Evolutionary conservation across 2,888 invertebrate species (phyloP).

Genomic region (Metallyticus violacea): DNA sequence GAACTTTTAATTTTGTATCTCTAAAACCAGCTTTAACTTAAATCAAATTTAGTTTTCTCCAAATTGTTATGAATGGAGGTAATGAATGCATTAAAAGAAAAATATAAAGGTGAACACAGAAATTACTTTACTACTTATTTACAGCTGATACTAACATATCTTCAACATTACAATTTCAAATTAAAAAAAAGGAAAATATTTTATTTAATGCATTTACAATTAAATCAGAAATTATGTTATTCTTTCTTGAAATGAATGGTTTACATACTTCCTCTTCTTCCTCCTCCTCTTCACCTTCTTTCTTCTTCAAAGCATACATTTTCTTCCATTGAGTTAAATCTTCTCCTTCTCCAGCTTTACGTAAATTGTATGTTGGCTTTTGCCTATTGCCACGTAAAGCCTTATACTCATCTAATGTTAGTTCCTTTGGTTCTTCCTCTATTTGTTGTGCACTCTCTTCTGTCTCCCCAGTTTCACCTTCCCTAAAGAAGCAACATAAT

Average conservation of each 20-base stretch:
- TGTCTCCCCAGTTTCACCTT: conserved; percentile 30
- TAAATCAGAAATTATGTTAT: background rate
- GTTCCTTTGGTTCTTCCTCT: conserved; percentile 79
- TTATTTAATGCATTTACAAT: too few relatives aligned
- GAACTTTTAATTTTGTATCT: too few relatives aligned
- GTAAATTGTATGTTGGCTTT: conserved; percentile 85
- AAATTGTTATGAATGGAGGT: too few relatives aligned
- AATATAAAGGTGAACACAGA: too few relatives aligned
- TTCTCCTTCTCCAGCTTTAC: conserved; percentile 93
- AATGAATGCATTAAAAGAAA: too few relatives aligned
- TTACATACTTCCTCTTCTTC: conserved; percentile 42
- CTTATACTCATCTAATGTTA: conserved; percentile 94
- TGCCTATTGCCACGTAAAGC: conserved; percentile 76
- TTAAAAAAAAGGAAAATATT: too few relatives aligned
- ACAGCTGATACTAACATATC: too few relatives aligned
- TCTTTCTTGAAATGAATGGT: background rate
- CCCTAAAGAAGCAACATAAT: too few relatives aligned
- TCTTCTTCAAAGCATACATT: conserved; percentile 75
- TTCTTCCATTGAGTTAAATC: conserved; percentile 91
- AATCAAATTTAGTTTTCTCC: too few relatives aligned
- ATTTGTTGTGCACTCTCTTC: conserved; percentile 47
- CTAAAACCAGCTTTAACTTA: too few relatives aligned
- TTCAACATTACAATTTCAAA: too few relatives aligned
- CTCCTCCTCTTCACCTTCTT: conserved; percentile 59
- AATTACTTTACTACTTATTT: too few relatives aligned